Conservation (phyloP, 2,797 vertebrate species). For the Syndactyla subalaris region DNA sequence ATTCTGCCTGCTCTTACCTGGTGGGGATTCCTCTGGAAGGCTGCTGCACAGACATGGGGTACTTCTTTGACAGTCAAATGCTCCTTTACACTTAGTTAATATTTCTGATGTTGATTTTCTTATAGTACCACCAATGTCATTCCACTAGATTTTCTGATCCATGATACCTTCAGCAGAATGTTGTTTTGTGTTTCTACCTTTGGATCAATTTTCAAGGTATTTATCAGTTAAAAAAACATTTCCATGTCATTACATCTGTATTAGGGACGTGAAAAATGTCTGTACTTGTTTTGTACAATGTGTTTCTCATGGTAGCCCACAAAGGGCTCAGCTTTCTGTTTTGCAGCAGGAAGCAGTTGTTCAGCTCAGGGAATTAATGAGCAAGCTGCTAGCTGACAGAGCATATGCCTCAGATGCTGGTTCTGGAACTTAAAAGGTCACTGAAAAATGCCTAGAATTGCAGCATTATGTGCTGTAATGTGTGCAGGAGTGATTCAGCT, state of each 20-base stretch:
- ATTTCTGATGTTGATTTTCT: not conserved
- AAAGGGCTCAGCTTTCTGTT: not conserved
- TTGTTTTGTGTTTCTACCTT: not conserved
- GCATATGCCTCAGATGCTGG: not conserved
- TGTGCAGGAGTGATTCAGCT: not conserved
- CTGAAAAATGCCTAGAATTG: not conserved
- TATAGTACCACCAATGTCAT: not conserved
- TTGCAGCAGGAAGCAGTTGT: not conserved
- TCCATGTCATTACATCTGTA: not conserved
- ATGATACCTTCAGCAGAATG: not conserved
- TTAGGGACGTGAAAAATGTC: not conserved
- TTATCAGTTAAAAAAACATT: not conserved
- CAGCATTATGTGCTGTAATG: not conserved
- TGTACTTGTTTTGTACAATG: not conserved
- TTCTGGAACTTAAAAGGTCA: not conserved
- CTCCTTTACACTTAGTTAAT: not conserved
- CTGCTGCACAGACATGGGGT: accelerated
- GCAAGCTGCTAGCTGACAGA: not conserved
- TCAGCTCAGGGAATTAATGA: not conserved
- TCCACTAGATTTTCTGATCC: not conserved
- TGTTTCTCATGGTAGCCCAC: not conserved
- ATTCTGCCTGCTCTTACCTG: not conserved
- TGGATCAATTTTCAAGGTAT: not conserved
- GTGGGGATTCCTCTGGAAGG: not conserved
- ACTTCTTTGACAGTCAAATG: not conserved